Percentiles rank a stretch among this genome's conserved stretches.
phyloP scores from a whole-genome alignment of 2,797 vertebrate genomes.

The Salmo trutta region DNA sequence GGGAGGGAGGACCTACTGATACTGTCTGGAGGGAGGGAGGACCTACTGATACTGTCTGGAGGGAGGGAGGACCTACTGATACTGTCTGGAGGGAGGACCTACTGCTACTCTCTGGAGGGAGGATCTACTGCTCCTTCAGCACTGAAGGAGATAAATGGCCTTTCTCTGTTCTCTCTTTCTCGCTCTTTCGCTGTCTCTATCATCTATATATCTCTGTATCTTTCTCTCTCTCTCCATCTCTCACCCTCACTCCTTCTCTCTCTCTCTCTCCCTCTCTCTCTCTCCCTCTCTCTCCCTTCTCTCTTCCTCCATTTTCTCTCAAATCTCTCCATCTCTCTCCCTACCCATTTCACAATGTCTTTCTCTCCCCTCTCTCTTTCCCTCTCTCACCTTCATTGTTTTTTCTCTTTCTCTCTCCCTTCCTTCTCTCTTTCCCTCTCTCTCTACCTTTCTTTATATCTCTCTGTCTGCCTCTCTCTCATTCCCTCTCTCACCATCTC shows the following conservation, averaged over 20 bases:
- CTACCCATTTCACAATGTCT: conserved; percentile 44
- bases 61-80: too few species aligned
- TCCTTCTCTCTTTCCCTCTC: background rate
- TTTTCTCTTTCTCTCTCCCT: background rate
- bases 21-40: too few species aligned
- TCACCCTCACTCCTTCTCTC: background rate
- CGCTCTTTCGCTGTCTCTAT: conserved; percentile 5
- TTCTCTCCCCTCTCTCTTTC: background rate
- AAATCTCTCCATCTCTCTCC: conserved; percentile 32
- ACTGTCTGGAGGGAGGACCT: too few species aligned
- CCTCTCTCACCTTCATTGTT: background rate
- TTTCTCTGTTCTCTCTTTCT: conserved; percentile 24
- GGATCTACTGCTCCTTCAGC: background rate
- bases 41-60: too few species aligned
- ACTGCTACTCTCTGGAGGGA: too few species aligned
- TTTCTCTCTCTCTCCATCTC: conserved; percentile 43
- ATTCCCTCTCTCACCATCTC: conserved; percentile 26
- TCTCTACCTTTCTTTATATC: background rate
- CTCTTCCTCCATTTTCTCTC: conserved; percentile 45
- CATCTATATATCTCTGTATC: too few species aligned
- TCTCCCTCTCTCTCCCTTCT: background rate
- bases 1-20: too few species aligned
- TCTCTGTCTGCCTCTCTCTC: background rate
- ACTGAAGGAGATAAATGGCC: conserved; percentile 35
- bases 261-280: background rate